Conservation (phyloP, 1,140 invertebrate genomes). For the Ceratosolen fusciceps region DNA sequence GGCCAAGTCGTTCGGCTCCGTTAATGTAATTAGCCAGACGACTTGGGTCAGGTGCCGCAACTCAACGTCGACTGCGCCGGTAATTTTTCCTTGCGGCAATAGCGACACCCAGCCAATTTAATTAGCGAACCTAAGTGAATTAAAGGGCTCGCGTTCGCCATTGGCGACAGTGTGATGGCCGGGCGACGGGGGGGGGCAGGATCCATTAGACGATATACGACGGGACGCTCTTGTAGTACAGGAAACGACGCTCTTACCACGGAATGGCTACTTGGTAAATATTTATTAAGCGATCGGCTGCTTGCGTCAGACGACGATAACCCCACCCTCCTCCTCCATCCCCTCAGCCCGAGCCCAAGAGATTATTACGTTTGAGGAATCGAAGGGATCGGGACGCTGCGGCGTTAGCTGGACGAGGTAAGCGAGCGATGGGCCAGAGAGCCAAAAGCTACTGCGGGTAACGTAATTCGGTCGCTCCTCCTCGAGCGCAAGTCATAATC, state of each 20-base stretch:
- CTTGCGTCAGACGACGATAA: too few species aligned
- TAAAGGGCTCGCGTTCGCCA: neutral
- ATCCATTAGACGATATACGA: neutral
- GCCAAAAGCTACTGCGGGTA: too few species aligned
- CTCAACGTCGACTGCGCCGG: neutral
- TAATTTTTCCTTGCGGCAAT: conserved; percentile 3
- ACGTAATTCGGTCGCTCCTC: too few species aligned
- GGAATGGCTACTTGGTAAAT: neutral
- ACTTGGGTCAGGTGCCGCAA: neutral
- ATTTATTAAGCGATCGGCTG: neutral
- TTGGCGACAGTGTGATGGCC: too few species aligned
- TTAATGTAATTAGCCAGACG: conserved; percentile 50
- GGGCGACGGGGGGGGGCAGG: too few species aligned
- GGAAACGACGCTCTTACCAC: neutral
- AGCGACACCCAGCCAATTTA: conserved; percentile 26
- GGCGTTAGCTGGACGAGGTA: too few species aligned
- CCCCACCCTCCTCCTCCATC: too few species aligned
- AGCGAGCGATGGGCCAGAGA: too few species aligned
- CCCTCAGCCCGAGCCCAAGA: too few species aligned
- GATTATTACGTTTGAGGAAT: too few species aligned
- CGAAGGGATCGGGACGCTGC: too few species aligned
- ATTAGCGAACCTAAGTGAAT: conserved; percentile 33
- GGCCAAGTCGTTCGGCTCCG: conserved; percentile 30
- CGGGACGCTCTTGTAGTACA: neutral
- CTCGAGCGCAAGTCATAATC: too few species aligned